These are phyloP conservation scores for Drosophila asahinai DNA, from an alignment of 1,140 invertebrate species.

Conservation along the genomic window DNA sequence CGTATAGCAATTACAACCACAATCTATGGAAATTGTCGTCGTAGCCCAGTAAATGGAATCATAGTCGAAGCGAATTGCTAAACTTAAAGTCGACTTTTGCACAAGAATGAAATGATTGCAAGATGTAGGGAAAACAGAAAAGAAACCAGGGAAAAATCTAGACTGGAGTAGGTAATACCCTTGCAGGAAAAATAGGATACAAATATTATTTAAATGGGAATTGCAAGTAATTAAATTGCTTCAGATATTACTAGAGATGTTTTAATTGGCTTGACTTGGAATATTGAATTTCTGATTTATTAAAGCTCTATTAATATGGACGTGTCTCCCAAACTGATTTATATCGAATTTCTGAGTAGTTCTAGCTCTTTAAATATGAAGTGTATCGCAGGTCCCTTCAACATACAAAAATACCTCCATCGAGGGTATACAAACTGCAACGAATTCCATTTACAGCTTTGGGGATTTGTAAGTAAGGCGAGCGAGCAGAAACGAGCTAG, in stretches of 20 bases:
- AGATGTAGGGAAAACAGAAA: not conserved
- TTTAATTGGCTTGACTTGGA: not conserved
- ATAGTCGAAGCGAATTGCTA: slow-evolving; percentile 18
- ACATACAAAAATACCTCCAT: slow-evolving; percentile 1
- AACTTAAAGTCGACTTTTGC: slow-evolving; percentile 25
- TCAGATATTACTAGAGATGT: not conserved
- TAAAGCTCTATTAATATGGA: not conserved
- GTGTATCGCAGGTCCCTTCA: no score
- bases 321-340: no score
- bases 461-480: slow-evolving; percentile 25
- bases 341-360: no score
- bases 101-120: slow-evolving; percentile 10
- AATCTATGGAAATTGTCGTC: slow-evolving; percentile 41
- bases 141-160: not conserved
- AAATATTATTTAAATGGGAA: not conserved
- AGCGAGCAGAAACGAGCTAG: slow-evolving; percentile 21
- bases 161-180: not conserved
- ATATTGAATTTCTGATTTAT: no score
- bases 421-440: slow-evolving; percentile 21
- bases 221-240: no score
- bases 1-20: slow-evolving; percentile 57
- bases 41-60: slow-evolving; percentile 32
- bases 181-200: not conserved
- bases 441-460: slow-evolving; percentile 42
- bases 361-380: not conserved